phyloP scores from a whole-genome alignment of 2,797 vertebrate genomes.

The Chelidonichthys spinosus region DNA sequence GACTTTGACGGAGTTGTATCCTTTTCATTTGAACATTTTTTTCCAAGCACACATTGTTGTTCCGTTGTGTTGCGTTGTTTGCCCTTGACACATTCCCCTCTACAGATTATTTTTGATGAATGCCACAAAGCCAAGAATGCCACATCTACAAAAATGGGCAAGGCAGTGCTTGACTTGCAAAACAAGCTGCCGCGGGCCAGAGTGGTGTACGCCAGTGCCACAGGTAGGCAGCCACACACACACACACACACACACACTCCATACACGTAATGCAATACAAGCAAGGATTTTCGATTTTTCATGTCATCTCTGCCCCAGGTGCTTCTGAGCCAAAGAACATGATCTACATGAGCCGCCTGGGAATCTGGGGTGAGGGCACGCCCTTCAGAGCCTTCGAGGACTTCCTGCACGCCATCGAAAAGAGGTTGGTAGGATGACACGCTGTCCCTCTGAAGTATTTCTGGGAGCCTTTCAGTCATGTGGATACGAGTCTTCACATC shows the following conservation, averaged over 20 bases:
- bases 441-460: background rate
- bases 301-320: conserved; percentile 79
- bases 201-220: conserved; percentile 98
- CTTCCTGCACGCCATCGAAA: conserved; percentile 96
- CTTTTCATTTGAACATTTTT: conserved; percentile 66
- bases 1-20: conserved; percentile 98
- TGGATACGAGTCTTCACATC: conserved; percentile 7
- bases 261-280: background rate
- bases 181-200: conserved; percentile 94
- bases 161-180: conserved; percentile 97
- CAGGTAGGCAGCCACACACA: conserved; percentile 82
- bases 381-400: conserved; percentile 95
- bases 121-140: conserved; percentile 99
- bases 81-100: conserved; percentile 74
- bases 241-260: background rate
- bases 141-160: conserved; percentile 98
- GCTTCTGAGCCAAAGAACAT: conserved; percentile 99
- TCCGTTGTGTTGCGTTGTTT: conserved; percentile 34
- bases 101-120: conserved; percentile 97
- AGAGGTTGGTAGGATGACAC: conserved; percentile 86
- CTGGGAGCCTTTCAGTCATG: background rate
- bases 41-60: background rate
- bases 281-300: background rate
- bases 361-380: conserved; percentile 98
- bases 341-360: conserved; percentile 99